Conservation (phyloP, 2,113 vertebrate species). For the Carettochelys insculpta region DNA sequence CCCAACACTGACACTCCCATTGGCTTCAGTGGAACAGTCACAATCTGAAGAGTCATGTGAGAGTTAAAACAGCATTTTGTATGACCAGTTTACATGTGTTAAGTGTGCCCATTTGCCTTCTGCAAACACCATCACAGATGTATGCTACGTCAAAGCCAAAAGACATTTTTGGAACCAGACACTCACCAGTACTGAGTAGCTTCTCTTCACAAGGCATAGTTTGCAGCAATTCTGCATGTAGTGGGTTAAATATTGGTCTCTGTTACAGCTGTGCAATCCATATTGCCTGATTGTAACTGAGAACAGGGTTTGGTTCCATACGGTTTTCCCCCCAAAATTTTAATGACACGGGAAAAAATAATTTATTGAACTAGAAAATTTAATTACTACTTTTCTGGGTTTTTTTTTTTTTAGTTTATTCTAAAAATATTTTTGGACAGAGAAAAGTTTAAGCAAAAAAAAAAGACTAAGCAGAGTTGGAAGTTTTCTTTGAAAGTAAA, state of each 20-base stretch:
- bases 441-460: constrained; percentile 9
- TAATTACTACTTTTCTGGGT: constrained; percentile 26
- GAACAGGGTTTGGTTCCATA: constrained; percentile 22
- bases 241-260: constrained; percentile 37
- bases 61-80: neutral
- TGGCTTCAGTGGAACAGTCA: neutral
- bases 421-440: constrained; percentile 57
- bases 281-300: neutral
- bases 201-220: neutral
- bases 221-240: neutral
- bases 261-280: neutral
- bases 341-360: constrained; percentile 36
- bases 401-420: constrained; percentile 26
- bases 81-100: neutral
- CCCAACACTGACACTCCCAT: fast-evolving
- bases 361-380: constrained; percentile 17
- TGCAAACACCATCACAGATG: neutral
- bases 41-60: neutral
- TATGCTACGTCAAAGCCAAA: neutral
- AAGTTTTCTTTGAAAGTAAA: constrained; percentile 46
- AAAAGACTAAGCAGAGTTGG: constrained; percentile 10
- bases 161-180: neutral
- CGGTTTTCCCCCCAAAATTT: neutral
- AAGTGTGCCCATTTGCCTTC: neutral
- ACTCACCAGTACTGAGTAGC: neutral